Base-by-base conservation (phyloP, 1,140 invertebrate genomes). In the Anthonomus grandis region DNA sequence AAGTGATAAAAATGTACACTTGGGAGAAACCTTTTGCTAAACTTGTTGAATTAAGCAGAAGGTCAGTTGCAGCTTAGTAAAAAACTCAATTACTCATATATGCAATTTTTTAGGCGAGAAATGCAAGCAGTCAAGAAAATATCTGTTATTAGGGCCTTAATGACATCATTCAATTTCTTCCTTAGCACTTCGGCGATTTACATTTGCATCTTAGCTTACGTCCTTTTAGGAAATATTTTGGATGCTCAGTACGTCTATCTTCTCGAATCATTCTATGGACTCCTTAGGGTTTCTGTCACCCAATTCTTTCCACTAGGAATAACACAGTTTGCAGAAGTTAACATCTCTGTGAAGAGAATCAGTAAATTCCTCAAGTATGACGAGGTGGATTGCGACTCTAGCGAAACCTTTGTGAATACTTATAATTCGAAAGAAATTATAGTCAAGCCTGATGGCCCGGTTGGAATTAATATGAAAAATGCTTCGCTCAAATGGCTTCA, bases 1-100 rank as follows among this genome's bases (percentile, higher is more conserved):
- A 86, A 72, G 83, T 89, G 55, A 75, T 75, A 38, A 96, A 95
- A 75, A 93, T 95, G 90, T 91, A 91, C 66, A 83, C 86, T 0
- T 93, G 90, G 90, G 90, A 93, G 70, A 81, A 84, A 46, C 87
- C 87, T 0, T 69, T 69, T 56, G 42, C 57, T 3, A 60, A 59
- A 58, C 23, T 69, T 15, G 62, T 64, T 6, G 49, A 57, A 55
- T 10, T 36, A 4, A 22, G 22, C n/a, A 53, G 64, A 63, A 67
- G 65, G 48, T 62, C 42, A 44, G 66, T 31, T 17, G 10, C 70
- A 67, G 37, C 59, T 57, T 15, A 22, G 17, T 27, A 1, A 25
- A 8, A 27, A 2, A 46, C 12, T 25, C 17, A 13, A 17, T 24
- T 12, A 24, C 4, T 8, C 10, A 12, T 23, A 24, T 70, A 87